Evolutionary conservation across 2,113 vertebrate genomes (phyloP).

Genomic region (Crotalus tigris): DNA sequence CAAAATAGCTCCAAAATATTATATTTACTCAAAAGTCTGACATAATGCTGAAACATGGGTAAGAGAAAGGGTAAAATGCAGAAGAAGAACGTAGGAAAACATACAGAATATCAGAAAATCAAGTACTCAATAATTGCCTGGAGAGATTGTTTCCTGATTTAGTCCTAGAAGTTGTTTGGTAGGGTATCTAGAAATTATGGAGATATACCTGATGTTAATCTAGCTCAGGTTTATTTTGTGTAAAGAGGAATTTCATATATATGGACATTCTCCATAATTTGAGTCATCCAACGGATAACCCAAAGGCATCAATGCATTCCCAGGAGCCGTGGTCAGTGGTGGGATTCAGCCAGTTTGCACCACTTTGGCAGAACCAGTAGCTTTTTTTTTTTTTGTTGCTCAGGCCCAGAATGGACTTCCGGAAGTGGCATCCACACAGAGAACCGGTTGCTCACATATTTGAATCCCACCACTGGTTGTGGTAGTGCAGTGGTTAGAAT

Average conservation of each 20-base stretch:
- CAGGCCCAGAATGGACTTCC: too few relatives aligned
- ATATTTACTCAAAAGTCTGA: not conserved
- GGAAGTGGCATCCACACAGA: too few relatives aligned
- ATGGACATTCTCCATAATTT: not conserved
- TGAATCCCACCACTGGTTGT: too few relatives aligned
- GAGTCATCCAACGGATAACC: not conserved
- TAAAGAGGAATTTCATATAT: not conserved
- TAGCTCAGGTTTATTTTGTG: not conserved
- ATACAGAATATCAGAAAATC: not conserved
- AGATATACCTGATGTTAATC: not conserved
- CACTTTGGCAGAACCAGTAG: too few relatives aligned
- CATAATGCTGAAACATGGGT: not conserved
- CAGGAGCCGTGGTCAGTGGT: not conserved
- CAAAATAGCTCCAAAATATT: not conserved
- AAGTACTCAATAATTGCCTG: not conserved
- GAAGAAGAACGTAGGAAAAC: not conserved
- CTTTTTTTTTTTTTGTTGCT: too few relatives aligned
- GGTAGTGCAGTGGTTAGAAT: not conserved
- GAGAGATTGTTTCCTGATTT: not conserved
- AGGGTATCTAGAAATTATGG: not conserved
- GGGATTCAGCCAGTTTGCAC: too few relatives aligned
- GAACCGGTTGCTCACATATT: too few relatives aligned
- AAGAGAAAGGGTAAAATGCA: not conserved
- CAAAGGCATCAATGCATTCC: not conserved
- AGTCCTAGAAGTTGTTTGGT: not conserved